Evolutionary conservation across 2,888 invertebrate genomes (phyloP).

Genomic region (Taphrorychus bicolor): DNA sequence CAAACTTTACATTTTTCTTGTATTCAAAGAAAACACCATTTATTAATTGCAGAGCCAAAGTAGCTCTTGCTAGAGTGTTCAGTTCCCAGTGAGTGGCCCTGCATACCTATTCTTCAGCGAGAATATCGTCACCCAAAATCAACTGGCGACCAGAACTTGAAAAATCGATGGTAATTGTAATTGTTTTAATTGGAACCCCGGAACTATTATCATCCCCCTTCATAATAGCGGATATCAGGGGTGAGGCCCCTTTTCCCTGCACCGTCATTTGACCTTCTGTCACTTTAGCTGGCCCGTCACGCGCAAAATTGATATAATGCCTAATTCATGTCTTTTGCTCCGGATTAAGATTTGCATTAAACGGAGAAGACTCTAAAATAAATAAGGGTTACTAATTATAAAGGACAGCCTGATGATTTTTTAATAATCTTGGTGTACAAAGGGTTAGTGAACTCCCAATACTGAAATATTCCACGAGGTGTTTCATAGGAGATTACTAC

Average conservation of each 20-base stretch:
- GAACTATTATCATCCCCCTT: constrained; percentile 43
- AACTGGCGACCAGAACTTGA: no score
- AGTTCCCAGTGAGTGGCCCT: no score
- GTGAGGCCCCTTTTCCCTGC: constrained; percentile 43
- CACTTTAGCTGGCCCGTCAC: constrained; percentile 58
- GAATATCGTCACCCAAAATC: no score
- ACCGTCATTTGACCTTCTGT: constrained; percentile 60
- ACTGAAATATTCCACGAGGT: no score
- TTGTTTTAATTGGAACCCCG: constrained; percentile 37
- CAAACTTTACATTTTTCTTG: no score
- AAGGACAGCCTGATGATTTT: constrained; percentile 36
- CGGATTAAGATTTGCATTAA: constrained; percentile 40
- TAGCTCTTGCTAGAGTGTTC: no score
- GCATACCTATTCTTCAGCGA: no score
- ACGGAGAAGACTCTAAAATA: constrained; percentile 41
- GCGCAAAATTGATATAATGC: constrained; percentile 61
- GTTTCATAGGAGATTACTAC: no score
- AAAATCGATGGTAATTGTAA: constrained; percentile 21
- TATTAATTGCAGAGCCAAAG: no score
- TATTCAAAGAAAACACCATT: no score
- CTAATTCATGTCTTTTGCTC: constrained; percentile 58
- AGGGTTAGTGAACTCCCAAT: neutral
- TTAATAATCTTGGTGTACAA: constrained; percentile 29
- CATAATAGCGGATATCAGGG: constrained; percentile 29
- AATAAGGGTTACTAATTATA: constrained; percentile 43